Evolutionary conservation across 2,113 vertebrate species (phyloP), one percentile per base, ranked within the genome.

Genomic region (Acinonyx jubatus): DNA sequence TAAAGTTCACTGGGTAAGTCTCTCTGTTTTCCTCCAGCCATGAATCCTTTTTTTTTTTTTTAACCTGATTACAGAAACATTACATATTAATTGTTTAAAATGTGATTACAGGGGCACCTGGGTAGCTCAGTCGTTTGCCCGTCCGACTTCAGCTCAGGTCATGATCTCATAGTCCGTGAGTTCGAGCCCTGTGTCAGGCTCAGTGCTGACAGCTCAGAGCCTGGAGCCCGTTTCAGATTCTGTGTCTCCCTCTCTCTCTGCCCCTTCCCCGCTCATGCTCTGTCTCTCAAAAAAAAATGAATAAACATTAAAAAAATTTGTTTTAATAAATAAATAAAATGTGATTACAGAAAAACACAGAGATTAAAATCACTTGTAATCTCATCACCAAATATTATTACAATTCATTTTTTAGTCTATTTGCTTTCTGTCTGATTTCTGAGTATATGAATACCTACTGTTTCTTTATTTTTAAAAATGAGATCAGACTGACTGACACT

Each of bases 311-410:
- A 50, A 50, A 50, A 50, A 50, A 50, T 2, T 3, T 50, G 7
- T 45, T 45, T 9, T 45, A 45, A 45, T 45, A 50, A 50, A 50
- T 12, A 50, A 50, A 50, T 50, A 50, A 89, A 81, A 76, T 68
- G 16, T 66, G 5, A 82, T 71, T 88, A 88, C 9, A 93, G 29
- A 85, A 95, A 79, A 92, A 27, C 15, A 89, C 78, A 52, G 48
- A 73, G 52, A 81, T 95, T 90, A 82, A 95, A 95, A 86, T 80
- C 25, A 25, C 31, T 84, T 57, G 65, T 94, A 97, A 45, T 91
- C 57, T 87, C 48, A 45, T 94, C 76, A 96, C 50, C 2, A 21
- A 94, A 87, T 79, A 91, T 45, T 45, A 76, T 48, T 19, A 76
- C 31, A 10, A 18, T 19, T 85, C 31, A 50, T 41, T 79, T 63